A percentile compares a stretch with the other conserved stretches of the same genome.
Conservation (phyloP, 1,140 invertebrate genomes). For the Achatina immaculata region DNA sequence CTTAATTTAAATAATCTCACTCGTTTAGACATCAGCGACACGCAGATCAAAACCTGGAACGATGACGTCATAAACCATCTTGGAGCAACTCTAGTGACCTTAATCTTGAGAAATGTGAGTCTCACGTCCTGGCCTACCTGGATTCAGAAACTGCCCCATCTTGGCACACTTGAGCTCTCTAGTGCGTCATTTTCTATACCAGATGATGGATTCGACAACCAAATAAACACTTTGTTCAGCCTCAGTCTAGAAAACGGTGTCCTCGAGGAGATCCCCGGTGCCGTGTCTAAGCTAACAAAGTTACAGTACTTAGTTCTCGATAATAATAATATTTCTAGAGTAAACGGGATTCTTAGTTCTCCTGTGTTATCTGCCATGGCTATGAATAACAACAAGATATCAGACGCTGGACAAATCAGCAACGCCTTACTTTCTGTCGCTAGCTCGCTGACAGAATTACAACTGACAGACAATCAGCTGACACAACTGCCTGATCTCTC, state of each 20-base stretch:
- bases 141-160: not conserved
- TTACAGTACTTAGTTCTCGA: not conserved
- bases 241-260: not conserved
- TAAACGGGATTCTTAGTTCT: not conserved
- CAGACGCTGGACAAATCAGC: not conserved
- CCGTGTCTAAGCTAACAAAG: not conserved
- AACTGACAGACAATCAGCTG: not conserved
- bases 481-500: not conserved
- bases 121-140: not conserved
- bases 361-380: not conserved
- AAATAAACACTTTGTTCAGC: not conserved
- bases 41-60: not conserved
- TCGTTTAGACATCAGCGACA: not conserved
- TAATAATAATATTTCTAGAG: not conserved
- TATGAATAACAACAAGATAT: not conserved
- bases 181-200: not conserved
- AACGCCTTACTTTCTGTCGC: not conserved
- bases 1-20: not conserved
- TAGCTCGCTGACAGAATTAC: not conserved
- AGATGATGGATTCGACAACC: not conserved
- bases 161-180: not conserved
- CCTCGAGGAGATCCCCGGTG: not conserved
- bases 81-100: not conserved
- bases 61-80: not conserved
- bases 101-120: not conserved